Evolutionary conservation across 2,888 invertebrate genomes (phyloP).

Genomic region (Tiliacea aurago): DNA sequence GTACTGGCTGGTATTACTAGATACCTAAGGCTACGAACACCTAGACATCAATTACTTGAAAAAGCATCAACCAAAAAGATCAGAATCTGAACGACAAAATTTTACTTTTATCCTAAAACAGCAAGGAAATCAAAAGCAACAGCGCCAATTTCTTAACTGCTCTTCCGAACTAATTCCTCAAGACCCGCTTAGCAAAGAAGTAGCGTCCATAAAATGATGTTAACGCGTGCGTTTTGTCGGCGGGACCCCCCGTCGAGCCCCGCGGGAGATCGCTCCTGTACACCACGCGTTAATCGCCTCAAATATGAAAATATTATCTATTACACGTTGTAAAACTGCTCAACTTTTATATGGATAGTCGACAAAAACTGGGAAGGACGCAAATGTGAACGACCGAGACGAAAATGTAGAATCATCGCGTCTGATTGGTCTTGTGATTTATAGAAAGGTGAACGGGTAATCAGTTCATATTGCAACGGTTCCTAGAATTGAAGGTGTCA

Average conservation of each 20-base stretch:
- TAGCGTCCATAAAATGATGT: constrained; percentile 72
- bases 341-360: constrained; percentile 59
- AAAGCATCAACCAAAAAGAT: background rate
- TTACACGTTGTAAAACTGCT: constrained; percentile 74
- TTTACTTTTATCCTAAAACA: background rate
- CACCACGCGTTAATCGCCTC: constrained; percentile 77
- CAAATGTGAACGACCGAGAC: constrained; percentile 67
- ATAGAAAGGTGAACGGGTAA: constrained; percentile 65
- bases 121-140: background rate
- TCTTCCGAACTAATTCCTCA: constrained; percentile 36
- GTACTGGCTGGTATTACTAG: no score
- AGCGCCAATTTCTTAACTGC: constrained; percentile 11
- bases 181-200: constrained; percentile 52
- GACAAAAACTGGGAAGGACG: constrained; percentile 58
- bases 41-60: background rate
- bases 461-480: constrained; percentile 64
- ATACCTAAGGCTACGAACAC: no score
- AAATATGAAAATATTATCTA: constrained; percentile 82
- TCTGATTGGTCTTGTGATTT: constrained; percentile 67
- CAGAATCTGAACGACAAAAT: background rate
- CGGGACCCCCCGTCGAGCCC: constrained; percentile 80
- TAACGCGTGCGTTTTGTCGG: constrained; percentile 71
- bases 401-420: constrained; percentile 68
- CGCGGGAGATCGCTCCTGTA: constrained; percentile 84
- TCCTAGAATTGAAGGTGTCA: constrained; percentile 44